Percentiles rank a stretch among this genome's conserved stretches.
Evolutionary conservation across 2,797 vertebrate genomes (phyloP).

Genomic region (Mastacembelus armatus): DNA sequence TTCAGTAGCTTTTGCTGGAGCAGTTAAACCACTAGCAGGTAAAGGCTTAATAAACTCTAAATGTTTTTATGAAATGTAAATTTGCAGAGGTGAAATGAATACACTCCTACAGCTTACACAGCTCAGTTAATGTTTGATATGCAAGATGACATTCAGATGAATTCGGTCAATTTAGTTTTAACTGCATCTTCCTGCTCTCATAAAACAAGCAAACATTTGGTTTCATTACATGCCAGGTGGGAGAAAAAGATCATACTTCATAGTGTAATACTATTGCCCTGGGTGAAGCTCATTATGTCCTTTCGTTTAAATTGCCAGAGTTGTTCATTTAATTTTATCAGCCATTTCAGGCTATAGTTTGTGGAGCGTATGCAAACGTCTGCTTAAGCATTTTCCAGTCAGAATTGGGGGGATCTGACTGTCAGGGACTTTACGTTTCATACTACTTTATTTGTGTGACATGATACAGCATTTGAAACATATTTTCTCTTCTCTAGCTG

Average conservation of each 20-base stretch:
- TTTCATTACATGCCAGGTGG: slow-evolving; percentile 30
- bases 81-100: slow-evolving; percentile 51
- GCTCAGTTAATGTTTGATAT: slow-evolving; percentile 36
- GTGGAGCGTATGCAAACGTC: not conserved
- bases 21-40: slow-evolving; percentile 29
- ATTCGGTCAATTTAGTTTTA: slow-evolving; percentile 49
- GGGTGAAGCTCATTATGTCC: slow-evolving; percentile 15
- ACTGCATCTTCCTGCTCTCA: slow-evolving; percentile 26
- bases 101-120: not conserved
- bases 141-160: not conserved
- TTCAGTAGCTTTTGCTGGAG: slow-evolving; percentile 7
- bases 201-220: slow-evolving; percentile 65
- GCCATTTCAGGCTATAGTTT: not conserved
- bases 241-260: not conserved
- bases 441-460: not conserved
- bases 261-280: not conserved
- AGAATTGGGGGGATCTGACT: slow-evolving; percentile 1
- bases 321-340: slow-evolving; percentile 18
- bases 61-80: slow-evolving; percentile 57
- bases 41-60: slow-evolving; percentile 41
- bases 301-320: not conserved
- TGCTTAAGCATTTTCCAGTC: slow-evolving; percentile 4
- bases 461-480: not conserved
- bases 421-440: not conserved
- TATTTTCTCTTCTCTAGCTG: not conserved